Evolutionary conservation across 2,888 invertebrate species (phyloP).

Genomic region (Auanema freiburgensis): DNA sequence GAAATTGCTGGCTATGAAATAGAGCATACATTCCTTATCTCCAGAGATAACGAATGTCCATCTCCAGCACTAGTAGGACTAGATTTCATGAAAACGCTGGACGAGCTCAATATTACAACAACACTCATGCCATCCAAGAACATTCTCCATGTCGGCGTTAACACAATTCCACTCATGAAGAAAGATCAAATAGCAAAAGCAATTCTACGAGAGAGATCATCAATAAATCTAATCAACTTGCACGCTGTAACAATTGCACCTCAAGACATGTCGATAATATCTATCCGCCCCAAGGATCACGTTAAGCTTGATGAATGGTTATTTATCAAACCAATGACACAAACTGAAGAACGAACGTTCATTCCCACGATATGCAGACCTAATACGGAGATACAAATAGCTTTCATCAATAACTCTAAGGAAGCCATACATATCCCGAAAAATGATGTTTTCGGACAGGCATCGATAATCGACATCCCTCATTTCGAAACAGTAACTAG

Average conservation of each 20-base stretch:
- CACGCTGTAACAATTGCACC: too few relatives aligned
- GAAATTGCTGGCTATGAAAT: not conserved
- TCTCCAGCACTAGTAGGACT: conserved; percentile 6
- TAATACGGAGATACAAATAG: not conserved
- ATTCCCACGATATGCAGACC: not conserved
- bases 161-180: conserved; percentile 4
- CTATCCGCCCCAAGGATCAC: too few relatives aligned
- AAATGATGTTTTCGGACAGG: too few relatives aligned
- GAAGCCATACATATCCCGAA: too few relatives aligned
- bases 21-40: conserved; percentile 7
- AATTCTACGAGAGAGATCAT: not conserved
- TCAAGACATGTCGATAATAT: too few relatives aligned
- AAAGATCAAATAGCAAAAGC: not conserved
- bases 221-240: too few relatives aligned
- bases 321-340: too few relatives aligned
- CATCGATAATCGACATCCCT: too few relatives aligned
- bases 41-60: conserved; percentile 6
- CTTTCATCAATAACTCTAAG: not conserved
- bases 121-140: not conserved
- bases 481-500: too few relatives aligned
- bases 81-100: conserved; percentile 6
- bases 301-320: too few relatives aligned
- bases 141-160: conserved; percentile 2
- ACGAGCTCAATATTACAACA: not conserved
- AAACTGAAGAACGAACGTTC: too few relatives aligned